These are phyloP conservation scores for Mythimna vitellina DNA, from an alignment of 2,888 invertebrate species.

Conservation along the genomic window DNA sequence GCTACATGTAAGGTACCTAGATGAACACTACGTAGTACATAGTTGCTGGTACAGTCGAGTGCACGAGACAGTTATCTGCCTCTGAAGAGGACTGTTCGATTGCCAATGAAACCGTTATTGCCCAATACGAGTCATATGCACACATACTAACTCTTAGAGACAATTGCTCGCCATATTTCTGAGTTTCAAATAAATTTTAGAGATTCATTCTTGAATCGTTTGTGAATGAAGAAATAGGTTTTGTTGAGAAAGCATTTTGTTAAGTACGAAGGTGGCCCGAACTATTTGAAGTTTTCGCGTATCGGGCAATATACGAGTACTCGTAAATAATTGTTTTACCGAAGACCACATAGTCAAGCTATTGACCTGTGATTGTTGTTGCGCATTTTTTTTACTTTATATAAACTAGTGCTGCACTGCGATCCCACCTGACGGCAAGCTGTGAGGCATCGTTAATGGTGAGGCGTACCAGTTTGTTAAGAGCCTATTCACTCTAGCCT, in stretches of 20 bases:
- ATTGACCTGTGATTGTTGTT: neutral
- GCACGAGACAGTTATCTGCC: constrained; percentile 72
- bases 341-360: neutral
- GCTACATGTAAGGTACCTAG: constrained; percentile 7
- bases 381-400: no score
- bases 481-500: no score
- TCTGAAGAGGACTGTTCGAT: constrained; percentile 71
- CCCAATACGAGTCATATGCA: constrained; percentile 67
- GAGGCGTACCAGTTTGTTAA: no score
- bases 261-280: neutral
- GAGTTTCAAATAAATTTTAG: neutral
- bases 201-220: neutral
- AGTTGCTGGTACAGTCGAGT: constrained; percentile 56
- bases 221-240: neutral
- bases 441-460: no score
- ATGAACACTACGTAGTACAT: constrained; percentile 19
- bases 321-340: neutral
- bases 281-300: no score
- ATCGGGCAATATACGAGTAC: neutral
- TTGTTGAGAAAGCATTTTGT: neutral
- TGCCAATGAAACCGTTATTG: constrained; percentile 75
- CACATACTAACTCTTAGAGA: constrained; percentile 41
- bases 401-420: no score
- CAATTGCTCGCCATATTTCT: constrained; percentile 41
- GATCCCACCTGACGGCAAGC: no score